phyloP scores from a whole-genome alignment of 2,888 invertebrate genomes.

The Agrochola lychnidis region DNA sequence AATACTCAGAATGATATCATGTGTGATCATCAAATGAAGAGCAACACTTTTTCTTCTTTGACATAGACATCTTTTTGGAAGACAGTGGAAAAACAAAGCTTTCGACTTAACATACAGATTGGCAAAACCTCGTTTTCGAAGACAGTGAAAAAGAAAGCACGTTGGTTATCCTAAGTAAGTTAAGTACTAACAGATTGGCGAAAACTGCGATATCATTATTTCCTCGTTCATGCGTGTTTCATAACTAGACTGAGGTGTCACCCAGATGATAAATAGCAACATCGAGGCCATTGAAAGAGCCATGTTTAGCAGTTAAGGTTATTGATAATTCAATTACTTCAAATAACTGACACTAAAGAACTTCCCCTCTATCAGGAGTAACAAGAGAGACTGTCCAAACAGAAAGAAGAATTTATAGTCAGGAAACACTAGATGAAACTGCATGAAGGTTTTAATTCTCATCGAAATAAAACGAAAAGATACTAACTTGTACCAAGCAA shows the following conservation, averaged over 20 bases:
- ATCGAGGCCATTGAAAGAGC: neutral
- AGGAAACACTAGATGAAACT: neutral
- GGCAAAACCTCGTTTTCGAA: neutral
- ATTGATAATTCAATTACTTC: neutral
- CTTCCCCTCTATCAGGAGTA: neutral
- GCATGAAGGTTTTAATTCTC: neutral
- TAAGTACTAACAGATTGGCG: too few relatives aligned
- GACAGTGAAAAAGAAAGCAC: too few relatives aligned
- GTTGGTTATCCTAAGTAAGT: too few relatives aligned
- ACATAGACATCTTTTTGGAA: neutral
- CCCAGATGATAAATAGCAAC: neutral
- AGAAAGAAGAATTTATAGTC: neutral
- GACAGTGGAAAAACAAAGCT: too few relatives aligned
- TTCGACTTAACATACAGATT: neutral
- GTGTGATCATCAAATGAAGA: neutral
- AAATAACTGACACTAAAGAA: neutral
- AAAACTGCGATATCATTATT: neutral
- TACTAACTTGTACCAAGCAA: conserved; percentile 43
- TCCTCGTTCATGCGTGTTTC: neutral
- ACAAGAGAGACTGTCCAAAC: neutral
- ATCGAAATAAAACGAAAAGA: conserved; percentile 45
- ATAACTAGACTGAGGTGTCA: neutral
- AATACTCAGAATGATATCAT: neutral
- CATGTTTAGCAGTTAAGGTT: too few relatives aligned
- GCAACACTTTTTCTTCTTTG: neutral